Base-by-base conservation (phyloP, 2,113 vertebrate genomes). In the Syngnathus floridae region DNA sequence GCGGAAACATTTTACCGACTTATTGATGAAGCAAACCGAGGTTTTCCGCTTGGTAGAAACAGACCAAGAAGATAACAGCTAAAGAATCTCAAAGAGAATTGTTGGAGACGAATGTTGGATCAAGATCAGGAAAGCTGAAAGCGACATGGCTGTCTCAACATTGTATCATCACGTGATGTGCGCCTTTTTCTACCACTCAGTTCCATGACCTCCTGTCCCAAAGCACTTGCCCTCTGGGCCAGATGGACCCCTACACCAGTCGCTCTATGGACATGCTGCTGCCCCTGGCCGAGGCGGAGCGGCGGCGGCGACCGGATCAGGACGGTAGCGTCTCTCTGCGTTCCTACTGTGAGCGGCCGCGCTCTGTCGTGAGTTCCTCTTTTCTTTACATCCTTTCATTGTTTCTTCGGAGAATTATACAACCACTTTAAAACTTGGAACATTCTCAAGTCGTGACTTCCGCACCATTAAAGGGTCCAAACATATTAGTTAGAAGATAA, bases 201-300 rank as follows among this genome's bases (percentile, higher is more conserved):
- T 97, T 94, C 88, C 95, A 95, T 73, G 95, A 98, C 69, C 82
- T 95, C 75, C 82, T 94, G 76, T 94, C 95, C 57, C 93, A 95
- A 90, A 90, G 90, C 0, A 93, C 94, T 0, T 94, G 93, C 0
- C 92, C 92, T 0, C 89, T 95, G 76, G 92, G 93, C 87, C 93
- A 95, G 81, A 67, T 89, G 73, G 94, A 98, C 72, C 93, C 93
- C 7, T 95, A 92, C 86, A 93, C 93, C 0, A 93, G 90, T 73
- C 91, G 90, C 75, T 97, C 93, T 1, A 92, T 93, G 4, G 95
- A 97, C 71, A 92, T 93, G 74, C 89, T 97, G 68, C 90, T 97
- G 64, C 93, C 94, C 26, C 72, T 80, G 0, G 89, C 84, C 55
- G 95, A 97, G 80, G 78, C 86, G 0, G 87, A 87, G 56, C 77